Base-by-base conservation (phyloP, 2,888 invertebrate species). In the Psylliodes chrysocephalus region DNA sequence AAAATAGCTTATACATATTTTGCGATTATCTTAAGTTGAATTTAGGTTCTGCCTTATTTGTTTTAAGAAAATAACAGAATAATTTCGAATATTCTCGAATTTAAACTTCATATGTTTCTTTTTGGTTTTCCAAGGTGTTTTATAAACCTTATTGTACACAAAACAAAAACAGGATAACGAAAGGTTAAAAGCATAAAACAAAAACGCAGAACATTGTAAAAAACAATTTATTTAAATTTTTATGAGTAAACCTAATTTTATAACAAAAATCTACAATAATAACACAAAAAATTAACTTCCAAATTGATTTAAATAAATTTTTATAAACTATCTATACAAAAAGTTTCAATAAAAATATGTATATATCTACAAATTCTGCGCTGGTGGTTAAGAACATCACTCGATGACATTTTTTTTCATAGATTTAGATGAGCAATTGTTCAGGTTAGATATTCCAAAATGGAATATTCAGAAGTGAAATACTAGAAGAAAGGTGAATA, bases 371-470 rank as follows among this genome's bases (percentile, higher is more conserved):
- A 56, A 18, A n/a, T 33, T 46, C 28, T 30, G 18, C 46, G 17
- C 46, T 56, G 46, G n/a, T 30, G 46, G n/a, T 30, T 19, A 33
- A 54, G 54, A 54, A 53, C 53, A 54, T 54, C 17, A 42, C 42
- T 54, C 42, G 33, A n/a, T 52, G 52, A 53, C 40, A 53, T 53
- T 54, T 54, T 40, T 6, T 14, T 49, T 28, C 7, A 33, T 14
- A 38, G 40, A 28, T 54, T 33, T 53, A 67, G 63, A 68, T 78
- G 78, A 78, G 78, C 78, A 78, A 78, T 72, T 77, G 70, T 77
- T 78, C 78, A 78, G 78, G 75, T 75, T 75, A 68, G 72, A 76
- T 75, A 77, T 69, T 66, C 49, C 35, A 12, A 66, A 61, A 56
- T 60, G 60, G 56, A 60, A 68, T 67, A 67, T 62, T 46, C 61